These are phyloP conservation scores for Myripristis jacobus DNA, from an alignment of 2,797 vertebrate species.

Conservation along the genomic window DNA sequence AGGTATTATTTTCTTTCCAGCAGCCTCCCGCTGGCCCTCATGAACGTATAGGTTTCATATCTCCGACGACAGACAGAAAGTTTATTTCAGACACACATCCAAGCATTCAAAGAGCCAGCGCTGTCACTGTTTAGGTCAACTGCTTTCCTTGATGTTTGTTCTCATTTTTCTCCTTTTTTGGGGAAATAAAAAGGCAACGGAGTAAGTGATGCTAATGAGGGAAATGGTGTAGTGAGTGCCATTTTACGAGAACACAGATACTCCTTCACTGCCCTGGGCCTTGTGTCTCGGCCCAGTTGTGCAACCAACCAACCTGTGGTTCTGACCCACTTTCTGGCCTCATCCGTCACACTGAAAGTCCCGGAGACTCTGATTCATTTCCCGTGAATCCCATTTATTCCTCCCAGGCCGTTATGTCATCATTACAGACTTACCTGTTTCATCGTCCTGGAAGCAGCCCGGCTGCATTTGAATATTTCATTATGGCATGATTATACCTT, in stretches of 20 bases:
- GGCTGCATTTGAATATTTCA: constrained; percentile 79
- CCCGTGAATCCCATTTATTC: constrained; percentile 75
- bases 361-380: constrained; percentile 69
- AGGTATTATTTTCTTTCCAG: constrained; percentile 40
- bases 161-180: background rate
- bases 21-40: background rate
- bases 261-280: constrained; percentile 41
- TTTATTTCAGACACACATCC: constrained; percentile 6
- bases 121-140: background rate
- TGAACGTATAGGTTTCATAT: constrained; percentile 6
- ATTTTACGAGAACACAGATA: background rate
- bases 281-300: constrained; percentile 67
- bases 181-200: background rate
- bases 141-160: constrained; percentile 4
- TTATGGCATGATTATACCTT: constrained; percentile 74
- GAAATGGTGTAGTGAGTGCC: background rate
- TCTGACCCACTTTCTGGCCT: constrained; percentile 81
- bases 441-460: constrained; percentile 53
- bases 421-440: constrained; percentile 77
- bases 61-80: background rate
- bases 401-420: constrained; percentile 75
- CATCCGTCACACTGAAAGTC: constrained; percentile 62
- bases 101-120: background rate
- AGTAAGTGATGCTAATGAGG: constrained; percentile 27
- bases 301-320: constrained; percentile 79